Evolutionary conservation across 2,888 invertebrate species (phyloP), one percentile per base, ranked within the genome.

Genomic region (Cotesia congregata): DNA sequence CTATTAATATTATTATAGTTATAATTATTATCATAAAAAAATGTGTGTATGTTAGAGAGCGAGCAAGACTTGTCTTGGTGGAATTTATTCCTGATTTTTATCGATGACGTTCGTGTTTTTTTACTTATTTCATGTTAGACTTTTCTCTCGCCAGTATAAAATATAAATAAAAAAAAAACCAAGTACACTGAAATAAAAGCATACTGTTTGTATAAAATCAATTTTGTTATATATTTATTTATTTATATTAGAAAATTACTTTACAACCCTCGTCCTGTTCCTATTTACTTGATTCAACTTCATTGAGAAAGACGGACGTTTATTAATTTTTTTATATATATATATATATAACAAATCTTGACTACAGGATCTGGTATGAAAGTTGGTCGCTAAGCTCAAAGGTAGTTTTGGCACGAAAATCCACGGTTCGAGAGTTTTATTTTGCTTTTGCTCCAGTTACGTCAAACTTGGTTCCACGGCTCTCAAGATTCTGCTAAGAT

Each of bases 101-200:
- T 50, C 50, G 50, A 50, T 9, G 82, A 82, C 83, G 83, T 84
- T 83, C 85, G 83, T 83, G 82, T 85, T 86, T 86, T 85, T 79
- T 83, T 86, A 85, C 84, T 86, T 84, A 84, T 83, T 85, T 84
- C 84, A 82, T 83, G 82, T 83, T 81, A 83, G 82, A 84, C 83
- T 85, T 82, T 85, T 80, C 83, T 86, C 85, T 85, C 85, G 85
- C 84, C 85, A 83, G 83, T 84, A 84, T 84, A 79, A 81, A 64
- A 73, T 61, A 77, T 80, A 82, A 80, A 78, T 72, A 62, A 61
- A 68, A 68, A 68, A 77, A 75, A 82, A 82, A 82, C 77, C 5
- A 74, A 81, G 76, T 80, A 80, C 81, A 82, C 78, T 71, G 80
- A 79, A 76, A 83, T 80, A 83, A 80, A 82, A 79, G 79, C 80